Evolutionary conservation across 2,797 vertebrate species (phyloP).

Genomic region (Tenualosa ilisha): DNA sequence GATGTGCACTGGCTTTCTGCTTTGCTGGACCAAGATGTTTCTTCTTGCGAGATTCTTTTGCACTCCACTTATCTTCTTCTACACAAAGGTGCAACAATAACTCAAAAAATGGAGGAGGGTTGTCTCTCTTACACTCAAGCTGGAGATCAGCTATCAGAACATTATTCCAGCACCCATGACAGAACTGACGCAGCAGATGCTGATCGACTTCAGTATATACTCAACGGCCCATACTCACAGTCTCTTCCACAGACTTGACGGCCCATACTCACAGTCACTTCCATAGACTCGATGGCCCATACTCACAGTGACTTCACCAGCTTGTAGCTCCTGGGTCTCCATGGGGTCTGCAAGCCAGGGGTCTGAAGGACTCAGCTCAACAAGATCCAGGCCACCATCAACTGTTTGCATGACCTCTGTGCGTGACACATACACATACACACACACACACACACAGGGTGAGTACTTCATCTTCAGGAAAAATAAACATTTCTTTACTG

Average conservation of each 20-base stretch:
- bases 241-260: constrained; percentile 5
- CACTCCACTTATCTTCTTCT: constrained; percentile 25
- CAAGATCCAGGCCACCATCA: constrained; percentile 67
- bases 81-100: constrained; percentile 15
- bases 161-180: neutral
- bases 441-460: neutral
- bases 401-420: constrained; percentile 69
- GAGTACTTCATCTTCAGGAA: too few species aligned
- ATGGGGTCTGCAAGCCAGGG: constrained; percentile 77
- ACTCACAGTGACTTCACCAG: constrained; percentile 76
- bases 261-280: too few species aligned
- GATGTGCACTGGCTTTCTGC: constrained; percentile 20
- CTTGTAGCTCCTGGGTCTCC: constrained; percentile 64
- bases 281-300: too few species aligned
- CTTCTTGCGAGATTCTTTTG: constrained; percentile 32
- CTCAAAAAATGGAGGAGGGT: constrained; percentile 31
- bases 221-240: neutral
- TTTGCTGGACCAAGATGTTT: constrained; percentile 27
- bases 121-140: constrained; percentile 36
- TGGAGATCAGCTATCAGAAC: constrained; percentile 31
- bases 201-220: constrained; percentile 1
- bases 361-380: constrained; percentile 75
- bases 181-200: constrained; percentile 34
- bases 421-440: neutral
- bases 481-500: too few species aligned